A percentile compares a stretch with the other conserved stretches of the same genome.
Evolutionary conservation across 2,113 vertebrate genomes (phyloP).

Genomic region (Mus pahari): DNA sequence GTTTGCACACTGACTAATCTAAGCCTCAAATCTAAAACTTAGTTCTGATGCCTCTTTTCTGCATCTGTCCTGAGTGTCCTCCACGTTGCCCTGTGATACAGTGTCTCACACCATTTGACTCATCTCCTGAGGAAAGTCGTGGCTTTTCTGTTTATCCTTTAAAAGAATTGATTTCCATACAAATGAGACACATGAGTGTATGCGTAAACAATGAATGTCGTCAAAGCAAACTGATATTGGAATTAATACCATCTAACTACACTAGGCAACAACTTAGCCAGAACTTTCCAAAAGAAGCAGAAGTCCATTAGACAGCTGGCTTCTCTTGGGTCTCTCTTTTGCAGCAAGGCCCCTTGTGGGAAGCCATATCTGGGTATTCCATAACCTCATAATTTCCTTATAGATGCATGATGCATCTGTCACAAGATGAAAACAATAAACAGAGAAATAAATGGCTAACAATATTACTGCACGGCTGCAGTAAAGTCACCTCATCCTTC

Average conservation of each 20-base stretch:
- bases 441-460: conserved; percentile 12
- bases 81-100: neutral
- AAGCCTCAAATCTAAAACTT: neutral
- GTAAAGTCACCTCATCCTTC: neutral
- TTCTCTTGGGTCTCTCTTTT: neutral
- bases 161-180: conserved; percentile 49
- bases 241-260: neutral
- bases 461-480: neutral
- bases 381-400: neutral
- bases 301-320: neutral
- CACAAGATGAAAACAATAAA: conserved; percentile 51
- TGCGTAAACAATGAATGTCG: conserved; percentile 11
- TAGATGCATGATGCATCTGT: neutral
- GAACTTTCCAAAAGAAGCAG: conserved; percentile 11
- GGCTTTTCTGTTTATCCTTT: conserved; percentile 58
- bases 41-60: neutral
- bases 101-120: conserved; percentile 17
- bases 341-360: neutral
- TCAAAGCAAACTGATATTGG: neutral
- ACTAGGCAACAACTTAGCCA: neutral
- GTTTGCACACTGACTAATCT: neutral
- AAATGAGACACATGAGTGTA: neutral
- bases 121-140: conserved; percentile 41
- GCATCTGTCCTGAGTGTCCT: neutral
- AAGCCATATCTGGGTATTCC: neutral